Evolutionary conservation across 2,888 invertebrate species (phyloP), one percentile per base, ranked within the genome.

Genomic region (Drosophila rellima): DNA sequence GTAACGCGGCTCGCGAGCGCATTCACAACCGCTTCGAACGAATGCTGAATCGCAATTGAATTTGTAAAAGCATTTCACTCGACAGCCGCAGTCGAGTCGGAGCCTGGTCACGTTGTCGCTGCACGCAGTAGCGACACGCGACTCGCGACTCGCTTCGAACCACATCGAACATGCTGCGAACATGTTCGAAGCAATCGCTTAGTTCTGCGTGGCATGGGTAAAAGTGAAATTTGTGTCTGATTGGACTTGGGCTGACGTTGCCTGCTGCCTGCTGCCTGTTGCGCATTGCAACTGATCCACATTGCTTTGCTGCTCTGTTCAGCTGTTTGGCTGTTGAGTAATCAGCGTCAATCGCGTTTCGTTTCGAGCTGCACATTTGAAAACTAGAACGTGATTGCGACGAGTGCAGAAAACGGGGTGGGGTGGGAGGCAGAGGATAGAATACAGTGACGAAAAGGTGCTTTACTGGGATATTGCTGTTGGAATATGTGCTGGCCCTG

Each of bases 21-120:
- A 68, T 72, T 57, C 72, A 76, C 78, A 80, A 85, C 82, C 80
- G 82, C 56, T 82, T 80, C 73, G 75, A 74, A 74, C 80, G 88
- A 86, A 78, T 74, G 88, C 77, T 86, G 72, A 88, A 90, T 84
- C 85, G 82, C 84, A 86, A 90, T 90, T 91, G 91, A 91, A 86
- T 82, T 88, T 84, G 88, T 83, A 89, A 90, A 90, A 91, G 90
- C 90, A 90, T 85, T 91, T 91, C 74, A 57, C 77, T 82, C 65
- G 57, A 55, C 77, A 47, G 73, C 52, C 74, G 20, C 60, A 52
- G 71, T 72, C 72, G 39, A 64, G 65, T 48, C 68, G 65, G 48
- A 45, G 61, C 33, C 31, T 64, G 75, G 90, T 91, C 90, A 91
- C 90, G 90, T 91, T 91, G 90, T 74, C 78, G 74, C 75, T 82